Conservation (phyloP, 2,113 vertebrate genomes). For the Ictalurus punctatus region DNA sequence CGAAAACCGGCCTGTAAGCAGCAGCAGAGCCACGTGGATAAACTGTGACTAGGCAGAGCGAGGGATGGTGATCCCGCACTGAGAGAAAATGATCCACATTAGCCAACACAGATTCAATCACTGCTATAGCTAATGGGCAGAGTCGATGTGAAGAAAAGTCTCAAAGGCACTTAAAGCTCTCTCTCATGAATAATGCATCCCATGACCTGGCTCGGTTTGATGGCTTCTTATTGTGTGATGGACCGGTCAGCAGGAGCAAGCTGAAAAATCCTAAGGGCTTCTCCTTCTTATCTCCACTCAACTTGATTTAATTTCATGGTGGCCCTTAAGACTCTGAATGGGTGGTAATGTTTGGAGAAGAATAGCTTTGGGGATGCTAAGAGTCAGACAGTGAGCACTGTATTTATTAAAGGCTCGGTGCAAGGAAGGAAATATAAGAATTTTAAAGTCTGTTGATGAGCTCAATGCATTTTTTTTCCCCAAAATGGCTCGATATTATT, state of each 20-base stretch:
- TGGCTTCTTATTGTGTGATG: conserved; percentile 21
- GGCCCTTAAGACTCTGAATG: conserved; percentile 20
- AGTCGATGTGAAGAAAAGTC: neutral
- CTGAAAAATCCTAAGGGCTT: neutral
- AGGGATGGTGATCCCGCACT: neutral
- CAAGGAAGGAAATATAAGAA: neutral
- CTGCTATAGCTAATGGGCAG: neutral
- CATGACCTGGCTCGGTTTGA: neutral
- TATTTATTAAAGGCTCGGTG: neutral
- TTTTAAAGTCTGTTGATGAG: neutral
- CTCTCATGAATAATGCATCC: conserved; percentile 10
- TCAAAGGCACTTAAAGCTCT: neutral
- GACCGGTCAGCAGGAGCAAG: neutral
- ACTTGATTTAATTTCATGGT: neutral
- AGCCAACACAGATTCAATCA: neutral
- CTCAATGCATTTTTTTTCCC: neutral
- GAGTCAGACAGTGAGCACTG: neutral
- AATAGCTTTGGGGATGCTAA: neutral
- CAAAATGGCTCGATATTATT: neutral
- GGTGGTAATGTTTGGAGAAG: neutral
- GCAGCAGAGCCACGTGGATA: neutral
- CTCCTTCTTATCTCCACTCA: neutral
- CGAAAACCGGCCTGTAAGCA: neutral
- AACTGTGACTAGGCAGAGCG: neutral
- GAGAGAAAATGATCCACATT: neutral